Evolutionary conservation across 2,888 invertebrate species (phyloP), one percentile per base, ranked within the genome.

Genomic region (Chrysina gloriosa): DNA sequence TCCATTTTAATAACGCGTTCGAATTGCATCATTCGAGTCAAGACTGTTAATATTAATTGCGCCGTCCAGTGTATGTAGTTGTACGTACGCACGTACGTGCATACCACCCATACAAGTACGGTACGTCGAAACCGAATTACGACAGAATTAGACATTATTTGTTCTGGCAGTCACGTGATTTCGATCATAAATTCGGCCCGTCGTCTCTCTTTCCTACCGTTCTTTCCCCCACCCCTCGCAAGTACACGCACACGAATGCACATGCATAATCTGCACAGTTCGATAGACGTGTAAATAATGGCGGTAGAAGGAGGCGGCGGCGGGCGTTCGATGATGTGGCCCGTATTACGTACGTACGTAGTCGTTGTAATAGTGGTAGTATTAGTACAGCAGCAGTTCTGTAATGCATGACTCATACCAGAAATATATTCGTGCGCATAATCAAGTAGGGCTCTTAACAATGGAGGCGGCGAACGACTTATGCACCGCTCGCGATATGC

Each of bases 211-310:
- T 21, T 47, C 1, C 16, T 52, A 16, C 31, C 9, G 16, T 45
- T 45, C 21, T 2, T 7, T 6, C 9, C 19, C 0, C 0, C 6
- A 3, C 45, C 14, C 9, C 5, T 9, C 6, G n/a, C 48, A 48
- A 23, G n/a, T n/a, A 23, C 16, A 48, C 48, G 11, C n/a, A 23
- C 21, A 48, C 9, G 27, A 23, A 50, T 27, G 25, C 9, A 73
- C 70, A 70, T 79, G 76, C 77, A 79, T 79, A 81, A 80, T 80
- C 79, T 78, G 77, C 76, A 27, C 48, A 78, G 75, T 77, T 75
- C 76, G 73, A 73, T 74, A 73, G 75, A 74, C 75, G 76, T 73
- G 77, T 77, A 77, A 78, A 79, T 78, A 79, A 78, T 77, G 64
- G 16, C 19, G 19, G 14, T 31, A 11, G 21, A 23, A 47, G 19